Conservation (phyloP, 2,888 invertebrate genomes). For the Eupsilia transversa region DNA sequence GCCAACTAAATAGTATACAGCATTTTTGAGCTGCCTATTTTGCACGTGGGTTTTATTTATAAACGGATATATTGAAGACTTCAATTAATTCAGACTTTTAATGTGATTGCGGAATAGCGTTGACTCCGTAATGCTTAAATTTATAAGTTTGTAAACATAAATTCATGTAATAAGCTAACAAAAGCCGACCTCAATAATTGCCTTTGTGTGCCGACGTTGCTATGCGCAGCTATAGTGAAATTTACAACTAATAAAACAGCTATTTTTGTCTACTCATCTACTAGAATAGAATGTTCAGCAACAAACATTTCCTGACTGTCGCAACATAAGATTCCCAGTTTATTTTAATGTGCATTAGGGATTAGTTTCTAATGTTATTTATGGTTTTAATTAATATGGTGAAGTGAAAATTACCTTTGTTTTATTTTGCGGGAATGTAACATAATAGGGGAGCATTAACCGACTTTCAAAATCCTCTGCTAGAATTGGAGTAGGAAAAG, state of each 20-base stretch:
- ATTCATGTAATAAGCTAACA: conserved; percentile 46
- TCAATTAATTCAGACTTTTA: conserved; percentile 14
- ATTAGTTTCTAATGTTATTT: conserved; percentile 47
- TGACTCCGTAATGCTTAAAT: conserved; percentile 12
- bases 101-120: neutral
- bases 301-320: conserved; percentile 74
- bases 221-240: conserved; percentile 67
- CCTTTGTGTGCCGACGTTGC: conserved; percentile 67
- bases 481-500: conserved; percentile 69
- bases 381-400: conserved; percentile 44
- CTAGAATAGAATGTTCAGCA: conserved; percentile 76
- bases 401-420: conserved; percentile 52
- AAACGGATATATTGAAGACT: neutral
- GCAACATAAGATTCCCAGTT: conserved; percentile 49
- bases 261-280: conserved; percentile 71
- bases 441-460: conserved; percentile 59
- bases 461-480: conserved; percentile 60
- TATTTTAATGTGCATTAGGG: conserved; percentile 49
- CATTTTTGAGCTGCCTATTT: conserved; percentile 9
- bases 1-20: neutral
- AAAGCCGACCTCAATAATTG: conserved; percentile 59
- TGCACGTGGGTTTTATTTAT: neutral
- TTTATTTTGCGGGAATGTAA: conserved; percentile 67
- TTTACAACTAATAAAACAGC: conserved; percentile 72
- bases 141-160: conserved; percentile 48